Evolutionary conservation across 2,113 vertebrate genomes (phyloP), one percentile per base, ranked within the genome.

Genomic region (Chaetodon trifascialis): DNA sequence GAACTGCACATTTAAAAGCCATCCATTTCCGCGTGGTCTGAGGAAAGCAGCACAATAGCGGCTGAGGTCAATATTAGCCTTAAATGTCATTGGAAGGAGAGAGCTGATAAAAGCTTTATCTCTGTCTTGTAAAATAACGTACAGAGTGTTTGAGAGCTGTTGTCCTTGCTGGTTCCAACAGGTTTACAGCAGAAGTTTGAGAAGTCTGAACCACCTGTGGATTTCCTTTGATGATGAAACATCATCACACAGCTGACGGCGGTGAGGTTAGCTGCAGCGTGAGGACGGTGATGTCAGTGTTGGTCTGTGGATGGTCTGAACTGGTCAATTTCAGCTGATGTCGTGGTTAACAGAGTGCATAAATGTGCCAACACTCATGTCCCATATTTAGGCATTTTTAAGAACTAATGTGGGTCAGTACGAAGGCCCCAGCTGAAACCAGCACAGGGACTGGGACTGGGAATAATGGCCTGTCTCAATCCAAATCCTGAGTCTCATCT

Each of bases 1-100:
- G 66, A 79, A 86, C 66, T 23, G 47, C 54, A 40, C 56, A 88
- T 87, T 86, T 89, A 89, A 88, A 90, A 91, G 90, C 83, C 69
- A 46, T 79, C 68, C 42, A 62, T 76, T 84, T 87, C 54, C 80
- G 30, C 21, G 60, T 73, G 7, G 52, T 69, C 15, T 9, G 19
- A 64, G 25, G 68, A 60, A 62, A 82, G 73, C 19, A 54, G 79
- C 38, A 7, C 23, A 8, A 66, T 73, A 58, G 63, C 36, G 65
- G 60, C 7, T 5, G 46, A 76, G 73, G 87, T 90, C 88, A 89
- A 87, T 89, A 87, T 90, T 84, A 74, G 73, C 65, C 59, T 80
- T 82, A 79, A 83, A 84, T 85, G 87, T 90, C 86, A 86, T 14
- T 42, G 74, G 49, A 74, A 59, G 73, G 66, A 70, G 77, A 64